A percentile compares a stretch with the other conserved stretches of the same genome.
These are phyloP conservation scores for Meloidogyne chitwoodi DNA, from an alignment of 1,140 invertebrate genomes.

Conservation along the genomic window DNA sequence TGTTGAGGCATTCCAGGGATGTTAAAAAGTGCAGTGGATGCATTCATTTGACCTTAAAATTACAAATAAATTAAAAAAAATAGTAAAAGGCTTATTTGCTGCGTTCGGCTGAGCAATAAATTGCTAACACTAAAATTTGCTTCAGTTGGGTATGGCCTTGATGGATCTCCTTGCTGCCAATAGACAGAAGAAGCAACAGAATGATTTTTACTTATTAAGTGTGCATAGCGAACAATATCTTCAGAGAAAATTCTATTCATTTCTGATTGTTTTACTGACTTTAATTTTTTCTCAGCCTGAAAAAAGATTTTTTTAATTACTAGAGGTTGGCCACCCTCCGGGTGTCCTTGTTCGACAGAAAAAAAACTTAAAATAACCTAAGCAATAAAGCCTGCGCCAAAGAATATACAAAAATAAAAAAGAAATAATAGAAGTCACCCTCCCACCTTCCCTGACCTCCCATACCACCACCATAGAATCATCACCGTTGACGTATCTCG, in stretches of 20 bases:
- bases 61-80: not conserved
- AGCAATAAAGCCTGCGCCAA: too few relatives aligned
- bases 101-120: conserved; percentile 20
- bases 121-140: conserved; percentile 33
- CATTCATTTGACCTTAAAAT: conserved; percentile 13
- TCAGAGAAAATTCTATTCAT: conserved; percentile 38
- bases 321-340: too few relatives aligned
- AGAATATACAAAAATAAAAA: too few relatives aligned
- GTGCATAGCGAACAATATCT: conserved; percentile 37
- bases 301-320: conserved; percentile 12
- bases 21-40: conserved; percentile 14
- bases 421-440: too few relatives aligned
- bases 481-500: too few relatives aligned
- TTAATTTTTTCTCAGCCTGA: conserved; percentile 43
- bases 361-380: too few relatives aligned
- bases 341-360: too few relatives aligned
- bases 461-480: too few relatives aligned
- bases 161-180: conserved; percentile 38
- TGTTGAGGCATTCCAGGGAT: conserved; percentile 5
- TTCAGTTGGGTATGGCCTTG: conserved; percentile 38
- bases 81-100: conserved; percentile 2
- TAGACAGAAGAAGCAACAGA: conserved; percentile 38
- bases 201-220: conserved; percentile 31
- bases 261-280: conserved; percentile 39
- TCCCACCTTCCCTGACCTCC: too few relatives aligned